Base-by-base conservation (phyloP, 2,888 invertebrate genomes). In the Melitaea athalia region DNA sequence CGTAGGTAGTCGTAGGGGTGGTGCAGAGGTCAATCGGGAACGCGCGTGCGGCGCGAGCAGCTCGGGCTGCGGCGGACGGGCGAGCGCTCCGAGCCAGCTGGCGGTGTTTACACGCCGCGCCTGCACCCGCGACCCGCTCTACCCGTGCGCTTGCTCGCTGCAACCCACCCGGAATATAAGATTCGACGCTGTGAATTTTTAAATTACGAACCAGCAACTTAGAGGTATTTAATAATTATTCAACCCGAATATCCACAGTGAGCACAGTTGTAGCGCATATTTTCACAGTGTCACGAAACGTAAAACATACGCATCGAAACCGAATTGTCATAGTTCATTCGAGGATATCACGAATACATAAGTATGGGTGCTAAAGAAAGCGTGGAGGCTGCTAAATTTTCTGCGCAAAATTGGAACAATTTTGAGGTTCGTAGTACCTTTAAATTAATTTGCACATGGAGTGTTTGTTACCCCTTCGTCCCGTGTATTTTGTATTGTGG, bases 291-390 rank as follows among this genome's bases (percentile, higher is more conserved):
- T 89, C 89, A 88, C 89, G 84, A 87, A 78, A 72, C 79, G 84
- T 83, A 89, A 88, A 88, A 85, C 89, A 87, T 88, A 86, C 87
- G 84, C 89, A 91, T 91, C 84, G 86, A 87, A 83, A 87, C 82
- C 82, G 85, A 86, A 84, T 87, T 88, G 79, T 86, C 89, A 87
- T 90, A 88, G 85, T 84, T 85, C 86, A 89, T 89, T 86, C 82
- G 85, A 91, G 92, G 92, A 89, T 87, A 84, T 87, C 87, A 88
- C 88, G 81, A 86, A 82, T 88, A 85, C 86, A 83, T 90, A 91
- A 93, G 92, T 88, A 96, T 96, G 96, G 96, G 96, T 92, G 96
- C 96, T 89, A 96, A 96, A 94, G 95, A 95, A 89, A 96, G 96
- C 94, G 96, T 96, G 89, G 96, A 96, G 90, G 95, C 95, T 85